Evolutionary conservation across 1,140 invertebrate species (phyloP), one percentile per base, ranked within the genome.

Genomic region (Galendromus occidentalis): DNA sequence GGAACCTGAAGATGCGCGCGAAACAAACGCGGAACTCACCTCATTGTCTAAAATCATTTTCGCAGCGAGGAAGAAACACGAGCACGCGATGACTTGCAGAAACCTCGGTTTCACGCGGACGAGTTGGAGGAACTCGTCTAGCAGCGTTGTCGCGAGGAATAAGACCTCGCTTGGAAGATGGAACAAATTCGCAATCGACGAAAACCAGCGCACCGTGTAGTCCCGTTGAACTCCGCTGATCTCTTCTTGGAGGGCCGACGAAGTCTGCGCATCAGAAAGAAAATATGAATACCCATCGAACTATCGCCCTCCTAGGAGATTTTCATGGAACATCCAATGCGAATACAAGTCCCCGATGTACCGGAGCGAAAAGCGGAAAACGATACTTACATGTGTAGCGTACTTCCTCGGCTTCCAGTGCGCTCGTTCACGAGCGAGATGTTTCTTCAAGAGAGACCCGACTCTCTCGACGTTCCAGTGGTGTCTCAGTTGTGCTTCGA

Each of bases 191-290:
- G 51, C 25, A 22, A 59, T 25, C n/a, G 51, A 14, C 5, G 51
- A 59, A 59, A 59, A 59, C 51, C 51, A 59, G 33, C 51, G 51
- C n/a, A 59, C 51, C 51, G 51, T 59, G 33, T 59, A 59, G 25
- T 59, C 51, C 5, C 51, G 51, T 33, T 59, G 51, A 20, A 59
- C 51, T 25, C 51, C 51, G 9, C 51, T 59, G 22, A 59, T 59
- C 20, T 59, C 51, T 59, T 59, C 51, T 22, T 25, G 33, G 1
- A 33, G 17, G 12, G 14, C 25, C 22, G 51, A 59, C 25, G 51
- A 59, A 20, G 51, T 59, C 51, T 59, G 51, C 2, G 17, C n/a
- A 25, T 17, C 33, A 33, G 25, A 0, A 29, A 25, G 12, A 20
- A 33, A 17, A 14, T 25, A 14, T 18, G 14, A 20, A 2, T 59